Evolutionary conservation across 2,888 invertebrate species (phyloP), one percentile per base, ranked within the genome.

Genomic region (Hipparchia semele): DNA sequence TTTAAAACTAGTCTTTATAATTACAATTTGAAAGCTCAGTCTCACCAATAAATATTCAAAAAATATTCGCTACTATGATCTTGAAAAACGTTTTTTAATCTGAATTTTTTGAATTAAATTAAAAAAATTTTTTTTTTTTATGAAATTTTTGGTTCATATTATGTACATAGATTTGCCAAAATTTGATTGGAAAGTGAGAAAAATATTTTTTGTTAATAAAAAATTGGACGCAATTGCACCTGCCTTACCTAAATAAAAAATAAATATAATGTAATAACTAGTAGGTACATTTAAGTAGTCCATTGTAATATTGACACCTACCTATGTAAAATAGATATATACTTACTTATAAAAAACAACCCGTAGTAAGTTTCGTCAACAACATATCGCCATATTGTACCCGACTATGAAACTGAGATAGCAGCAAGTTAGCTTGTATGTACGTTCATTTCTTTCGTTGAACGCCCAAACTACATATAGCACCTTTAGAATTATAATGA

Each of bases 241-340:
- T 53, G 65, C 65, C 65, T 65, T 65, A 65, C 45, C 46, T 62
- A 13, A 62, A 49, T 39, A 49, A 62, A 13, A 62, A 46, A 62
- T 62, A 62, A 62, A 62, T 62, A 46, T 62, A 62, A 62, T 62
- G 61, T 45, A 12, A 61, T 45, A 45, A 39, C n/a, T 61, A 62
- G 45, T 45, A 61, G 46, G n/a, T 62, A 62, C 46, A 66, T 33
- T 39, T 66, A 65, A 33, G 51, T 39, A 66, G 65, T 66, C 53
- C 65, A 66, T 39, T 53, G 7, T 66, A 7, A 33, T 66, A 53
- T 39, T 66, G 33, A 53, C 54, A 66, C 10, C 12, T 12, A 39
- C 23, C 4, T 60, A 39, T 60, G 39, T 49, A 64, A 49, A 64
- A 6, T 64, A 64, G 64, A 23, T n/a, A 54, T 66, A 53, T 65